phyloP scores from a whole-genome alignment of 2,113 vertebrate species.

The Todiramphus chloris region DNA sequence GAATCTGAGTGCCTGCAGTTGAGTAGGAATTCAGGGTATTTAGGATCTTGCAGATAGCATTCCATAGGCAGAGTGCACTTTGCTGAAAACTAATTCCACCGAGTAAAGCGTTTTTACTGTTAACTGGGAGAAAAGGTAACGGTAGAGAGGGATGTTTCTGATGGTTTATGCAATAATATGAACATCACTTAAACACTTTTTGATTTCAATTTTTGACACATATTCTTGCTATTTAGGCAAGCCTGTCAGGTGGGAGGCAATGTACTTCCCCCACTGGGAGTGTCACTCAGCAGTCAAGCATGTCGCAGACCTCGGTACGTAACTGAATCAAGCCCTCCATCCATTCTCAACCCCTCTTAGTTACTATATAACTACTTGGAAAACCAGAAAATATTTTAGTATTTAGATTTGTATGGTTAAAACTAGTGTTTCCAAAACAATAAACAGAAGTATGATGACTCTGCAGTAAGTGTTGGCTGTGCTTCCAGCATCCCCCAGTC shows the following conservation, averaged over 20 bases:
- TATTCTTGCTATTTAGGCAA: slow-evolving; percentile 82
- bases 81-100: background rate
- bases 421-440: background rate
- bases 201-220: slow-evolving; percentile 54
- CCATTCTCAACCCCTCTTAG: slow-evolving; percentile 9
- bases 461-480: background rate
- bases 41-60: background rate
- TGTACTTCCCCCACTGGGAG: slow-evolving; percentile 82
- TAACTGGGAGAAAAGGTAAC: background rate
- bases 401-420: background rate
- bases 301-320: slow-evolving; percentile 89
- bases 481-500: background rate
- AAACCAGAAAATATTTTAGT: background rate
- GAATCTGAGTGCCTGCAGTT: background rate
- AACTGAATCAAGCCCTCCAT: slow-evolving; percentile 37
- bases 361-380: background rate
- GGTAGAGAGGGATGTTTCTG: slow-evolving; percentile 28
- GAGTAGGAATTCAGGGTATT: background rate
- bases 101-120: background rate
- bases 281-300: slow-evolving; percentile 83
- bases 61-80: background rate
- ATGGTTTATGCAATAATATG: slow-evolving; percentile 47
- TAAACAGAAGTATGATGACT: background rate
- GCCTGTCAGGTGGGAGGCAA: slow-evolving; percentile 85
- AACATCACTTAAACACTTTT: slow-evolving; percentile 45